Base-by-base conservation (phyloP, 2,113 vertebrate species). In the Psammodynastes pulverulentus region DNA sequence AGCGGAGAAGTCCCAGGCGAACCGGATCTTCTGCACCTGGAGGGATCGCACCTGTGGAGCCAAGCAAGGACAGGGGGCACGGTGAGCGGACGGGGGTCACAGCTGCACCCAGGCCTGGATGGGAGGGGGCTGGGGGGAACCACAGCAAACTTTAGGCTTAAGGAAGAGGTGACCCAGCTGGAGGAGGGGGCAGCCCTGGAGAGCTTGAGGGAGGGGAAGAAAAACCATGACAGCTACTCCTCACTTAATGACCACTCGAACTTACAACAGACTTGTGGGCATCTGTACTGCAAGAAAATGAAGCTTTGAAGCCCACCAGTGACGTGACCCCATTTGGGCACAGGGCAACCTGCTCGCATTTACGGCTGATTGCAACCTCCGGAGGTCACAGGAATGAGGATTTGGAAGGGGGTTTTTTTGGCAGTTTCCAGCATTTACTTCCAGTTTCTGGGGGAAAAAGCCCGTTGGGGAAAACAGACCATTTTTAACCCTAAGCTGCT, bases 1-100 rank as follows among this genome's bases (percentile, higher is more conserved):
- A 95, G 95, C 96, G 45, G 54, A 92, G 85, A 95, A 93, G 94
- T 98, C 96, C 98, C 98, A 98, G 93, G 98, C 95, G 86, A 98
- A 98, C 39, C 96, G 95, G 94, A 98, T 97, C 95, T 97, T 98
- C 96, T 98, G 98, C 39, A 98, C 96, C 90, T 97, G 96, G 92
- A 98, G 96, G 52, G 92, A 97, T 93, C 95, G 97, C 56, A 98
- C 97, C 98, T 98, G 94, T 34, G 94, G 95, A 95, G 94, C 23
- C 89, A 93, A 95, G 87, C 58, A 95, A 4, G 24, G 67, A 62
- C 48, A 93, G 88, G 12, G 89, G 93, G 5, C 89, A 0, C 3
- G 12, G 23, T 19, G 84, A 58, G 17, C 51, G 0, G 6, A 53
- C 9, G 1, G 9, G 8, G 12, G 23, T 21, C 34, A 1, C 8